phyloP scores from a whole-genome alignment of 2,113 vertebrate species.

The Glareola pratincola region DNA sequence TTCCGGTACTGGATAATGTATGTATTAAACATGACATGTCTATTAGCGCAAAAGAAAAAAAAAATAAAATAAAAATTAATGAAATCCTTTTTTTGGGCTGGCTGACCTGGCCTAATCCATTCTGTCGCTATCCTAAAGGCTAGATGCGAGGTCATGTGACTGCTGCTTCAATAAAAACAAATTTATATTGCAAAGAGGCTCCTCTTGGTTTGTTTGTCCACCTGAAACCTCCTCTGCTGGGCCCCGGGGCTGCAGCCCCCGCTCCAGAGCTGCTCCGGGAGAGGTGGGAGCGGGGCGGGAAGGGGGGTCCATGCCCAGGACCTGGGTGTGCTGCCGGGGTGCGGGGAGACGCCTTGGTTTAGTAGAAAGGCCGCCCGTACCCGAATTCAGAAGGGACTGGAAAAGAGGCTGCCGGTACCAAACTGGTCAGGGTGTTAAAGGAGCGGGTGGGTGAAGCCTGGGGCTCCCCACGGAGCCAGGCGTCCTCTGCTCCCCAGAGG shows the following conservation, averaged over 20 bases:
- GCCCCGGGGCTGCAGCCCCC: neutral
- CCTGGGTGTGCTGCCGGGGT: rapidly evolving
- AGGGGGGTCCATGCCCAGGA: rapidly evolving
- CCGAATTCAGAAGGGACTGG: rapidly evolving
- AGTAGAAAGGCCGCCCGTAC: rapidly evolving
- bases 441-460: neutral
- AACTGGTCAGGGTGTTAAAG: rapidly evolving
- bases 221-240: neutral
- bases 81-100: conserved; percentile 65
- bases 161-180: conserved; percentile 83
- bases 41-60: conserved; percentile 73
- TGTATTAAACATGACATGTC: conserved; percentile 79
- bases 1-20: conserved; percentile 76
- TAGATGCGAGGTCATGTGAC: conserved; percentile 80
- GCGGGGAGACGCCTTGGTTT: neutral
- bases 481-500: rapidly evolving
- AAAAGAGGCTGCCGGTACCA: neutral
- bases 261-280: rapidly evolving
- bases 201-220: conserved; percentile 30
- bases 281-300: neutral
- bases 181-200: conserved; percentile 78
- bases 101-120: conserved; percentile 65
- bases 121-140: conserved; percentile 75
- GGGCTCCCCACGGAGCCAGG: neutral
- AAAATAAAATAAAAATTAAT: neutral